These are phyloP conservation scores for Hyles lineata DNA, from an alignment of 2,888 invertebrate species.

Conservation along the genomic window DNA sequence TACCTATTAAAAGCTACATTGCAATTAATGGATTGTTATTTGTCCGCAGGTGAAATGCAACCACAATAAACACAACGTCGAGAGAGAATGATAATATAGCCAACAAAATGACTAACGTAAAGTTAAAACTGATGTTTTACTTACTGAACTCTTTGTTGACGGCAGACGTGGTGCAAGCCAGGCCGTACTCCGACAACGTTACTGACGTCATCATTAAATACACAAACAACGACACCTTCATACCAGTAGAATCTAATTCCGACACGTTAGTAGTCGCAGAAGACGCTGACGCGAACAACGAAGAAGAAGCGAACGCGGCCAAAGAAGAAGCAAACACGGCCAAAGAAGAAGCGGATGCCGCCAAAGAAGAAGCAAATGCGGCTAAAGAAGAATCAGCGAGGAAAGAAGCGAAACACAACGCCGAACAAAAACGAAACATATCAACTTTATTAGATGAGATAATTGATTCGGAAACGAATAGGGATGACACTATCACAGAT, in stretches of 20 bases:
- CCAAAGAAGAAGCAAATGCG: slow-evolving; percentile 14
- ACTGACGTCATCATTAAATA: slow-evolving; percentile 66
- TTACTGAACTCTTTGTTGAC: slow-evolving; percentile 71
- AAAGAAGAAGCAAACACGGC: slow-evolving; percentile 41
- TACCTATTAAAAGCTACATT: too few relatives aligned
- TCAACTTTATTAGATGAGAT: slow-evolving; percentile 78
- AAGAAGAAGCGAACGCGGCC: slow-evolving; percentile 33
- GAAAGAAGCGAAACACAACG: slow-evolving; percentile 31
- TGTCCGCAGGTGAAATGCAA: slow-evolving; percentile 27
- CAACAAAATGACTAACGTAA: slow-evolving; percentile 77
- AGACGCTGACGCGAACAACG: neutral
- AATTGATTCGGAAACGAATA: slow-evolving; percentile 77
- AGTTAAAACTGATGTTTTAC: slow-evolving; percentile 79
- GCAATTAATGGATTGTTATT: neutral
- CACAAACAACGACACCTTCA: slow-evolving; percentile 65
- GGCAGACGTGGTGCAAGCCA: slow-evolving; percentile 70
- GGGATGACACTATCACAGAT: slow-evolving; percentile 78
- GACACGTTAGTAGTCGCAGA: slow-evolving; percentile 74
- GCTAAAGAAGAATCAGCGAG: slow-evolving; percentile 27
- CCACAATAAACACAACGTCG: neutral
- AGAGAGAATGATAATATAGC: slow-evolving; percentile 55
- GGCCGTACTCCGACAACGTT: slow-evolving; percentile 66
- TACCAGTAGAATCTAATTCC: slow-evolving; percentile 73
- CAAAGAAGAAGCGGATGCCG: slow-evolving; percentile 31
- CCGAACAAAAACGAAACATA: slow-evolving; percentile 66